Evolutionary conservation across 2,888 invertebrate genomes (phyloP), one percentile per base, ranked within the genome.

Genomic region (Perdita meconis): DNA sequence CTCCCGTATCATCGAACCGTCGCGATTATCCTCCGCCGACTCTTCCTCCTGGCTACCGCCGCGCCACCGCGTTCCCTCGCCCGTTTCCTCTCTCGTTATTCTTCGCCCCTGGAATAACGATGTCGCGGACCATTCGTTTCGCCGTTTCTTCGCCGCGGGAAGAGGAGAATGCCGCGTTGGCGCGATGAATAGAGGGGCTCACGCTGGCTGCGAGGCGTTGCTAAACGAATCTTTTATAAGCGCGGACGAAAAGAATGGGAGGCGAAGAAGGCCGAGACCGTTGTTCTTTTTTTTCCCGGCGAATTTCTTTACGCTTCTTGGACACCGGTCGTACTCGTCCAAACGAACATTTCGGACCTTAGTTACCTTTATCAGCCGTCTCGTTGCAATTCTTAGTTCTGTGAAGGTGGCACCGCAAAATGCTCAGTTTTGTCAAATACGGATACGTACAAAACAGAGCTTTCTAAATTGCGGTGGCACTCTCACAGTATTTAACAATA

Each of bases 1-100:
- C 47, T 4, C 42, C 47, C 42, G 50, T 36, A 30, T 44, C 44
- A 36, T 55, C 61, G 56, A 51, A 60, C 61, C 24, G 10, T 47
- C 53, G 65, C 64, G 57, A 73, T 67, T 67, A 68, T 73, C 51
- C 38, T 30, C 16, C 55, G 26, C 13, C n/a, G 16, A 55, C 71
- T 71, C 59, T 36, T 16, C 34, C 53, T 3, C 38, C n/a, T n/a
- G n/a, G n/a, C n/a, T n/a, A n/a, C n/a, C n/a, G n/a, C n/a, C n/a
- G n/a, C n/a, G n/a, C n/a, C n/a, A n/a, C n/a, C n/a, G n/a, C n/a
- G n/a, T n/a, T 57, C 50, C 26, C 13, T 26, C 19, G 8, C 3
- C 16, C 26, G 38, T 30, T 12, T 30, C 19, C 51, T 40, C 51
- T 40, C 60, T 40, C 42, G 55, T 47, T 38, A 38, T 55, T 56